phyloP scores from a whole-genome alignment of 2,888 invertebrate genomes.

The Drosophila paramelanica region DNA sequence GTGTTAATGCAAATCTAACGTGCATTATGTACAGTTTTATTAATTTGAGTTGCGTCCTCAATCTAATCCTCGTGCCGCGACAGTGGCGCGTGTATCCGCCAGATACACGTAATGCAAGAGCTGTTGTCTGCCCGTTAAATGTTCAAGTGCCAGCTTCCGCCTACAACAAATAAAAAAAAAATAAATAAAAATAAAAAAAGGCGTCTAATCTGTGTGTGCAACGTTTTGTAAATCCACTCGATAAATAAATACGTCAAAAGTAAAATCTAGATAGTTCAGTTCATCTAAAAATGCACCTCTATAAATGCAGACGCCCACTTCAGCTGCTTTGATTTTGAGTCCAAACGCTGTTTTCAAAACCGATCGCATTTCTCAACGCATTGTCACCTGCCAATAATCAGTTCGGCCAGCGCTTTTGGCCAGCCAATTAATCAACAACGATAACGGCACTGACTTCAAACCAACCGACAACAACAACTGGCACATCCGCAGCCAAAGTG shows the following conservation, averaged over 20 bases:
- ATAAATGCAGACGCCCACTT: constrained; percentile 1
- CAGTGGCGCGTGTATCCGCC: constrained; percentile 36
- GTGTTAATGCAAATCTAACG: background rate
- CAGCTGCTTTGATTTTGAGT: constrained; percentile 41
- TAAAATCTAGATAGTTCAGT: constrained; percentile 21
- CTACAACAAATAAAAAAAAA: constrained; percentile 20
- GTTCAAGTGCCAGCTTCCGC: constrained; percentile 72
- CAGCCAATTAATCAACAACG: constrained; percentile 67
- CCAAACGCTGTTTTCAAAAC: constrained; percentile 10
- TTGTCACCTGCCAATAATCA: constrained; percentile 61
- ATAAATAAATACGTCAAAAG: constrained; percentile 31
- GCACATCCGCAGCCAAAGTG: constrained; percentile 29
- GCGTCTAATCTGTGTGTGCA: constrained; percentile 32
- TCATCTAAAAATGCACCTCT: constrained; percentile 12
- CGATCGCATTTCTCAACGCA: constrained; percentile 28
- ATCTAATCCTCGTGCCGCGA: constrained; percentile 47
- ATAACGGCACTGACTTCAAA: constrained; percentile 41
- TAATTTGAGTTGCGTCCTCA: constrained; percentile 17
- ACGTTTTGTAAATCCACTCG: constrained; percentile 27
- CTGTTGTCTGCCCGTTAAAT: constrained; percentile 27
- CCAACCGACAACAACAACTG: constrained; percentile 8
- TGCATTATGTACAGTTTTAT: constrained; percentile 29
- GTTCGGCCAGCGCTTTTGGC: constrained; percentile 37
- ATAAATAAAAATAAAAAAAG: constrained; percentile 5
- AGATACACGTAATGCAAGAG: constrained; percentile 46